These are phyloP conservation scores for Argynnis bischoffii DNA, from an alignment of 2,888 invertebrate genomes.

Conservation along the genomic window DNA sequence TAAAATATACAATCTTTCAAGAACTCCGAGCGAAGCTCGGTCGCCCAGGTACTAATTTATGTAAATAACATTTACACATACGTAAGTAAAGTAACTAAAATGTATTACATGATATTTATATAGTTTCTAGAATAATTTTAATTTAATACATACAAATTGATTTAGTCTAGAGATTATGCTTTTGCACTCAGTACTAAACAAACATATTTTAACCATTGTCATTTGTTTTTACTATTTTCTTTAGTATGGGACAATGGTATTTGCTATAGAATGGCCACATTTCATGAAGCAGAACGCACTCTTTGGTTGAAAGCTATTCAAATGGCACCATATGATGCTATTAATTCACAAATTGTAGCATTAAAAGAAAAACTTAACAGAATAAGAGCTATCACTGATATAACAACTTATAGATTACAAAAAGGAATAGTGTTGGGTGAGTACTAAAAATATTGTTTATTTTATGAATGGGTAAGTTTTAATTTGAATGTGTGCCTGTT, in stretches of 20 bases:
- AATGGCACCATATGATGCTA: conserved; percentile 91
- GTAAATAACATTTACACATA: too few species aligned
- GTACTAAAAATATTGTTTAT: conserved; percentile 31
- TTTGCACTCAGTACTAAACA: too few species aligned
- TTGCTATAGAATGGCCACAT: conserved; percentile 90
- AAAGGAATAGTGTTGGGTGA: conserved; percentile 87
- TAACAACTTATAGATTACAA: conserved; percentile 86
- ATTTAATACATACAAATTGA: too few species aligned
- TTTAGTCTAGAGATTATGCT: too few species aligned
- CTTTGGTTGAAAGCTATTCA: conserved; percentile 93
- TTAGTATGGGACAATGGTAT: conserved; percentile 92
- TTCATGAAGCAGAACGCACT: conserved; percentile 90
- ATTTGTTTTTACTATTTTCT: conserved; percentile 37
- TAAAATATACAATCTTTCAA: too few species aligned
- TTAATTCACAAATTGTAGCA: conserved; percentile 87
- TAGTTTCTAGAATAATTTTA: too few species aligned
- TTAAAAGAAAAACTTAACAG: conserved; percentile 85
- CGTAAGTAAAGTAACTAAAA: too few species aligned
- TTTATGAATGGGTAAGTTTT: background rate
- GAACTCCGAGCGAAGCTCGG: too few species aligned
- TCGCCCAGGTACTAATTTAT: too few species aligned
- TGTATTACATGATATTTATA: too few species aligned
- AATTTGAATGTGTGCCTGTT: background rate
- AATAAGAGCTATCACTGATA: conserved; percentile 85
- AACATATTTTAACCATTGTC: background rate